These are phyloP conservation scores for Discoglossus pictus DNA, from an alignment of 2,797 vertebrate species.

Conservation along the genomic window DNA sequence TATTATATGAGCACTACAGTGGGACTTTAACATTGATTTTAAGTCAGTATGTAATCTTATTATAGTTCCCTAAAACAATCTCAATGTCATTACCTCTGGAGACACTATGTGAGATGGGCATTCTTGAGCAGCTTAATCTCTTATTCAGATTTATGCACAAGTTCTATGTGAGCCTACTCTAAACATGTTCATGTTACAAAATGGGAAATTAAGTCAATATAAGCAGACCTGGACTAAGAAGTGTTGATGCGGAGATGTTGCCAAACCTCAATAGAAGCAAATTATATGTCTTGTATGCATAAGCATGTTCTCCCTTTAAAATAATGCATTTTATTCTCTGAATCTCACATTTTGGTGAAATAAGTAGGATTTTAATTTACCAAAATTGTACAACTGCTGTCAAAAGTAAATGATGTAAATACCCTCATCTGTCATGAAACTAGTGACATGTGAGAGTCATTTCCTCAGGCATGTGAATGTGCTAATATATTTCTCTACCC, in stretches of 20 bases:
- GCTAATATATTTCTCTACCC: constrained; percentile 27
- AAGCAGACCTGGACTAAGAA: constrained; percentile 9
- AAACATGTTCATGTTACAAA: constrained; percentile 1
- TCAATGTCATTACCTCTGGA: no score
- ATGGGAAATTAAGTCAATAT: constrained; percentile 20
- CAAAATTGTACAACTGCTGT: constrained; percentile 3
- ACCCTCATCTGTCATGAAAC: constrained; percentile 23
- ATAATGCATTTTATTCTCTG: constrained; percentile 16
- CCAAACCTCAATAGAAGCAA: constrained; percentile 26
- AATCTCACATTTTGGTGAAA: constrained; percentile 5
- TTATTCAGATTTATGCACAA: constrained; percentile 33
- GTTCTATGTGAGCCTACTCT: constrained; percentile 3
- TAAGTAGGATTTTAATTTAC: constrained; percentile 7
- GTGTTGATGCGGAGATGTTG: constrained; percentile 33
- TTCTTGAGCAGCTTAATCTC: constrained; percentile 3
- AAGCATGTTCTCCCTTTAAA: constrained; percentile 23
- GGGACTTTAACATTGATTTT: no score
- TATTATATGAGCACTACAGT: no score
- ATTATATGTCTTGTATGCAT: constrained; percentile 28
- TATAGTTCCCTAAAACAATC: no score
- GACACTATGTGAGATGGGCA: neutral
- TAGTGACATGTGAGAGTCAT: constrained; percentile 27
- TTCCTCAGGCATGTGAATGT: constrained; percentile 22
- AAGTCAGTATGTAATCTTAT: no score
- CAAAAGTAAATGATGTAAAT: no score